These are phyloP conservation scores for Eretmocerus hayati DNA, from an alignment of 2,888 invertebrate species.

Conservation along the genomic window DNA sequence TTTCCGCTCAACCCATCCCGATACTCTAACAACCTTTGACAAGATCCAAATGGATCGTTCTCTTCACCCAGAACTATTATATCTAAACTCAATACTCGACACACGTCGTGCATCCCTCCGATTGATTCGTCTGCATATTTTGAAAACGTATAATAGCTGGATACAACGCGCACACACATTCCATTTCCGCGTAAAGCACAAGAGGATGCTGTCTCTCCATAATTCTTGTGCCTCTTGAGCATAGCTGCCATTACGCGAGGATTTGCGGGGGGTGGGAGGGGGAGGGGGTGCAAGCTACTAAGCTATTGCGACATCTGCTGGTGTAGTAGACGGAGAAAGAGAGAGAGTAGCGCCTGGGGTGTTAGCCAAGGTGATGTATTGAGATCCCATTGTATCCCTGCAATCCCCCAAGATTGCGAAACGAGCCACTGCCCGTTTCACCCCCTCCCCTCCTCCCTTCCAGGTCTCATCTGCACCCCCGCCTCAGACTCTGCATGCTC, in stretches of 20 bases:
- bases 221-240: constrained; percentile 36
- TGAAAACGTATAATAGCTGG: no score
- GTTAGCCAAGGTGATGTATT: constrained; percentile 47
- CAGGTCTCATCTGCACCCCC: no score
- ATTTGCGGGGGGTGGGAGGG: neutral
- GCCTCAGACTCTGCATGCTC: no score
- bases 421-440: constrained; percentile 28
- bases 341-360: constrained; percentile 22
- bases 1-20: no score
- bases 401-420: constrained; percentile 48
- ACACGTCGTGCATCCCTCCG: no score
- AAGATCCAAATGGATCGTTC: no score
- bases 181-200: constrained; percentile 27
- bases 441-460: constrained; percentile 14
- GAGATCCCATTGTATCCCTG: constrained; percentile 48
- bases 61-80: no score
- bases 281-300: constrained; percentile 29
- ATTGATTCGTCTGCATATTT: no score
- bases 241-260: constrained; percentile 42
- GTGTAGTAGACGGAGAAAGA: constrained; percentile 11
- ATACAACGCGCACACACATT: constrained; percentile 15
- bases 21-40: no score
- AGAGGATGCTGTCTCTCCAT: constrained; percentile 46
- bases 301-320: constrained; percentile 44
- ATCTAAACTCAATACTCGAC: no score